Evolutionary conservation across 23 tunicate genomes (phyloP).

Genomic region (Phallusia fumigata): DNA sequence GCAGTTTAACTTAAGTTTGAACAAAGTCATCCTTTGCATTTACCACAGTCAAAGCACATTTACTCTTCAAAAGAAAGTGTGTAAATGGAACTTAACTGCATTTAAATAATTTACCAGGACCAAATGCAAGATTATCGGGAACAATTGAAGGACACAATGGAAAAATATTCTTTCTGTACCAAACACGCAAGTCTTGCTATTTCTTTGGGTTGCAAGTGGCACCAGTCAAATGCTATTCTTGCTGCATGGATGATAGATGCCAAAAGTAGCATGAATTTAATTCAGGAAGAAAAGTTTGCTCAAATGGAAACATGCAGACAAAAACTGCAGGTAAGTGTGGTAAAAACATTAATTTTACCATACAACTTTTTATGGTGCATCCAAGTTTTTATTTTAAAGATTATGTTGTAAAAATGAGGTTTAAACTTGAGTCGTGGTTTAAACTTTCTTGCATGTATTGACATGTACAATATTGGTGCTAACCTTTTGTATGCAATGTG

Average conservation of each 20-base stretch:
- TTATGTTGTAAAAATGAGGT: too few species aligned
- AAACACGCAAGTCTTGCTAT: neutral
- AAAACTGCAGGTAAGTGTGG: neutral
- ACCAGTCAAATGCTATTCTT: neutral
- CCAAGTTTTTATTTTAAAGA: too few species aligned
- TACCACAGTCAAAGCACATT: too few species aligned
- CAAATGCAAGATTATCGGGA: neutral
- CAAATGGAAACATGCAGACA: neutral
- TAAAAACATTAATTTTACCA: too few species aligned
- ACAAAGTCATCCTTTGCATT: too few species aligned
- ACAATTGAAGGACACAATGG: neutral
- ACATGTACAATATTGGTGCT: neutral
- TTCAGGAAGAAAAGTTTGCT: neutral
- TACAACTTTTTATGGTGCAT: too few species aligned
- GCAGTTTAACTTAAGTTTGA: too few species aligned
- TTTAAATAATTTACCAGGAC: neutral
- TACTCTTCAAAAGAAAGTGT: too few species aligned
- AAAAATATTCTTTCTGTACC: neutral
- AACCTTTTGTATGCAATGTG: neutral
- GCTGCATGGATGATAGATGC: constrained; percentile 9
- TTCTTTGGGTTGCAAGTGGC: constrained; percentile 15
- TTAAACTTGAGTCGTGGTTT: too few species aligned
- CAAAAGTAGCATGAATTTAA: neutral
- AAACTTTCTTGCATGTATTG: neutral
- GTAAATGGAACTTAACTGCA: too few species aligned